Evolutionary conservation across 2,797 vertebrate species (phyloP).

Genomic region (Sebastes oblongus): DNA sequence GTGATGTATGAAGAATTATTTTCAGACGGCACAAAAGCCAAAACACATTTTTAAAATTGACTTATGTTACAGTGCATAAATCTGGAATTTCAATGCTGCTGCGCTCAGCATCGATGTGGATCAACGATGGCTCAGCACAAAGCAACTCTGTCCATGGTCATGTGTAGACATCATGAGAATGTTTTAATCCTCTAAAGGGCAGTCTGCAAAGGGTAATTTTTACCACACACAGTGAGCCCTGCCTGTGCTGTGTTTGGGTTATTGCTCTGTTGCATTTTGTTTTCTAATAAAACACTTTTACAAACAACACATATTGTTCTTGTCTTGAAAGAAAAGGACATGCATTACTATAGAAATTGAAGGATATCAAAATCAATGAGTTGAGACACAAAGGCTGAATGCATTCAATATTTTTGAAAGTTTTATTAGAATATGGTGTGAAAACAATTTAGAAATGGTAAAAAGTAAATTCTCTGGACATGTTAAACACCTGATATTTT

Average conservation of each 20-base stretch:
- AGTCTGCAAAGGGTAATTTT: slow-evolving; percentile 87
- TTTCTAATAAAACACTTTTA: slow-evolving; percentile 86
- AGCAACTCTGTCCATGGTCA: slow-evolving; percentile 20
- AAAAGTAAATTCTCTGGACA: slow-evolving; percentile 20
- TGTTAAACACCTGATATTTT: slow-evolving; percentile 31
- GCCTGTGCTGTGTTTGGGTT: slow-evolving; percentile 83
- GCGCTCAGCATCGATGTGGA: neutral
- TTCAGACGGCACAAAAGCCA: slow-evolving; percentile 13
- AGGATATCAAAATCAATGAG: no score
- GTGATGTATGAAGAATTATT: slow-evolving; percentile 29
- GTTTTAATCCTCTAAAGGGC: slow-evolving; percentile 90
- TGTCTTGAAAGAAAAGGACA: neutral
- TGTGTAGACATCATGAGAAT: slow-evolving; percentile 83
- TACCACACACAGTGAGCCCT: slow-evolving; percentile 90
- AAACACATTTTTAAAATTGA: slow-evolving; percentile 1
- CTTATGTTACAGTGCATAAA: neutral
- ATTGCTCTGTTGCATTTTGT: slow-evolving; percentile 84
- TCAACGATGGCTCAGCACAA: neutral
- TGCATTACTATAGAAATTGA: neutral
- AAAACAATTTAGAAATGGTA: slow-evolving; percentile 40
- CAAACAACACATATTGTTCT: slow-evolving; percentile 24
- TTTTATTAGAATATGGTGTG: slow-evolving; percentile 51
- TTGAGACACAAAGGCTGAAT: neutral
- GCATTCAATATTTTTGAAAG: neutral
- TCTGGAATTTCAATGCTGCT: neutral